Percentiles rank a stretch among this genome's conserved stretches.
These are phyloP conservation scores for Anguilla marmorata DNA, from an alignment of 2,797 vertebrate genomes.

Conservation along the genomic window DNA sequence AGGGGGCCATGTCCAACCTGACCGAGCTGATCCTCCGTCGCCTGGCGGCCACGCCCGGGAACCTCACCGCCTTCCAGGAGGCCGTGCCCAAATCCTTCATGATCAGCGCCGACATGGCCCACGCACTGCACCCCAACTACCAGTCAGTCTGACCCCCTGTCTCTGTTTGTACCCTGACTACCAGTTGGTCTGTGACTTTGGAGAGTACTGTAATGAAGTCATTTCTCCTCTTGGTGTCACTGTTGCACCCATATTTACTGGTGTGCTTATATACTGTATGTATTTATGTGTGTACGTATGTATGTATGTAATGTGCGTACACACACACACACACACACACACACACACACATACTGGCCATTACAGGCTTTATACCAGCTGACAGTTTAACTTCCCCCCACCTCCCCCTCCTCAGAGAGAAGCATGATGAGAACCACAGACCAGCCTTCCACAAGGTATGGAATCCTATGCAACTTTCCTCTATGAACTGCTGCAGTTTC, in stretches of 20 bases:
- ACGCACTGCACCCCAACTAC: conserved; percentile 95
- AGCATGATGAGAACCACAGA: conserved; percentile 94
- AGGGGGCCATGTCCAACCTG: conserved; percentile 89
- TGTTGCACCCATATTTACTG: not conserved
- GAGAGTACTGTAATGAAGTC: not conserved
- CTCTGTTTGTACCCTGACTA: not conserved
- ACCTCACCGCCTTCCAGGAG: conserved; percentile 88
- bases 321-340: too few species aligned
- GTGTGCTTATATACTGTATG: too few species aligned
- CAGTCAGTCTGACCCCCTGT: conserved; percentile 68
- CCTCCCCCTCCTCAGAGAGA: conserved; percentile 75
- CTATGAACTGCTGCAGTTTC: not conserved
- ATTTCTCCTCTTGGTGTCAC: conserved; percentile 1
- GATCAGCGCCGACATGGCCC: conserved; percentile 98
- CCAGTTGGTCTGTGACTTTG: not conserved
- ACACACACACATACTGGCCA: not conserved
- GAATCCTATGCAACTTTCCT: too few species aligned
- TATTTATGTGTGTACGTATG: too few species aligned
- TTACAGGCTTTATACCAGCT: conserved; percentile 14
- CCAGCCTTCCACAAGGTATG: conserved; percentile 92
- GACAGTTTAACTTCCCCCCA: conserved; percentile 3
- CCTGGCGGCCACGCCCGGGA: conserved; percentile 74
- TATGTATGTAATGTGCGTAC: too few species aligned
- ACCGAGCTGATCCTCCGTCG: conserved; percentile 90
- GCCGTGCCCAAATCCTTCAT: conserved; percentile 89